A percentile compares a stretch with the other conserved stretches of the same genome.
Evolutionary conservation across 1,140 invertebrate species (phyloP).

Genomic region (Anthonomus grandis): DNA sequence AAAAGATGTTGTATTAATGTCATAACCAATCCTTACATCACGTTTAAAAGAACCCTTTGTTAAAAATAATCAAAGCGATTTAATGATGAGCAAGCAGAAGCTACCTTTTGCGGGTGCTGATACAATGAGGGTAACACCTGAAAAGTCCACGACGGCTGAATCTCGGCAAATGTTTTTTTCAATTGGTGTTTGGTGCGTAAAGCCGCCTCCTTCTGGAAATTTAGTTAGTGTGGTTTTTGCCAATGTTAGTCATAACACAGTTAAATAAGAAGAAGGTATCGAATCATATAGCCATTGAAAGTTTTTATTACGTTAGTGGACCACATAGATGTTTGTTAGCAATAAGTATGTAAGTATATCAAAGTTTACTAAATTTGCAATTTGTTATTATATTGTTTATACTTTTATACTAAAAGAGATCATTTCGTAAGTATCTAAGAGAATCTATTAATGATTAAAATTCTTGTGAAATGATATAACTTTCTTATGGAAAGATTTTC

Average conservation of each 20-base stretch:
- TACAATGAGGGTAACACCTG: conserved; percentile 78
- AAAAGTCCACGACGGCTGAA: conserved; percentile 72
- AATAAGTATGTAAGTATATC: background rate
- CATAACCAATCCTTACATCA: too few species aligned
- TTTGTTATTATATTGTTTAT: background rate
- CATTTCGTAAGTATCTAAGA: background rate
- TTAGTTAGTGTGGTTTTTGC: conserved; percentile 29
- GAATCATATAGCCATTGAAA: too few species aligned
- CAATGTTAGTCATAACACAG: conserved; percentile 7
- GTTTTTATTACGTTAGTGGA: background rate
- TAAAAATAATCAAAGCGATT: too few species aligned
- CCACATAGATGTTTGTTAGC: background rate
- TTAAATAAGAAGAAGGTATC: too few species aligned
- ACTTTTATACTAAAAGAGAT: background rate
- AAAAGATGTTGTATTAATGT: too few species aligned
- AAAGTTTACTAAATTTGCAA: conserved; percentile 1
- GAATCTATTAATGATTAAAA: too few species aligned
- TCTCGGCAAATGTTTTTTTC: conserved; percentile 50
- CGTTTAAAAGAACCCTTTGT: too few species aligned
- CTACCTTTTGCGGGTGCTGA: conserved; percentile 80
- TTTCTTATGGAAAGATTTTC: too few species aligned
- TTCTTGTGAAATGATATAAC: too few species aligned
- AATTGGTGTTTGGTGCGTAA: conserved; percentile 56
- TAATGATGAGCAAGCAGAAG: conserved; percentile 35
- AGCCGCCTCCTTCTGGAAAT: conserved; percentile 57